Evolutionary conservation across 2,797 vertebrate species (phyloP), one percentile per base, ranked within the genome.

Genomic region (Octomys mimax): DNA sequence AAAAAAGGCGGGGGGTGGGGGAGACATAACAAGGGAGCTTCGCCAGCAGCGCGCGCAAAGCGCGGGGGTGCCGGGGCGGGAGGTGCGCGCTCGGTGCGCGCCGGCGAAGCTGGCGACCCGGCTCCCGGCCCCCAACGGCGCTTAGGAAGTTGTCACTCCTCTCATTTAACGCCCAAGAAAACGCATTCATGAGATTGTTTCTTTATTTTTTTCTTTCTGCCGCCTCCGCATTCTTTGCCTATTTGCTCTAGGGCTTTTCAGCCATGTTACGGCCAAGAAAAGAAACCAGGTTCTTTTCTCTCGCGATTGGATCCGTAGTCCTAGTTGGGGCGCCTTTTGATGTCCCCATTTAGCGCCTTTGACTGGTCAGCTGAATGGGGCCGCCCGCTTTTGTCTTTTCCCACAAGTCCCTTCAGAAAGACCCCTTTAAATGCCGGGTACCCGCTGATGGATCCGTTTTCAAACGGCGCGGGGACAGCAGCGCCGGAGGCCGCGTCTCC

Each of bases 191-290:
- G 95, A 98, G 98, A 98, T 97, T 97, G 98, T 98, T 98, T 99
- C 98, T 99, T 98, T 98, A 96, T 98, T 98, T 98, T 98, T 97
- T 46, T 77, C 91, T 12, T 93, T 98, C 98, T 97, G 97, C 98
- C 98, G 97, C 98, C 98, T 99, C 98, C 94, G 97, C 97, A 98
- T 99, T 98, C 98, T 98, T 98, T 73, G 98, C 98, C 98, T 99
- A 98, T 99, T 99, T 99, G 99, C 99, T 99, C 99, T 98, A 97
- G 98, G 97, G 98, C 98, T 98, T 99, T 99, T 98, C 98, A 98
- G 97, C 97, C 80, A 95, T 98, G 97, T 98, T 98, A 97, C 98
- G 98, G 98, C 98, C 98, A 98, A 98, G 98, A 98, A 98, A 98
- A 97, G 98, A 99, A 99, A 98, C 98, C 98, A 98, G 98, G 98